phyloP scores from a whole-genome alignment of 2,888 invertebrate genomes.

The Athrips mouffetella region DNA sequence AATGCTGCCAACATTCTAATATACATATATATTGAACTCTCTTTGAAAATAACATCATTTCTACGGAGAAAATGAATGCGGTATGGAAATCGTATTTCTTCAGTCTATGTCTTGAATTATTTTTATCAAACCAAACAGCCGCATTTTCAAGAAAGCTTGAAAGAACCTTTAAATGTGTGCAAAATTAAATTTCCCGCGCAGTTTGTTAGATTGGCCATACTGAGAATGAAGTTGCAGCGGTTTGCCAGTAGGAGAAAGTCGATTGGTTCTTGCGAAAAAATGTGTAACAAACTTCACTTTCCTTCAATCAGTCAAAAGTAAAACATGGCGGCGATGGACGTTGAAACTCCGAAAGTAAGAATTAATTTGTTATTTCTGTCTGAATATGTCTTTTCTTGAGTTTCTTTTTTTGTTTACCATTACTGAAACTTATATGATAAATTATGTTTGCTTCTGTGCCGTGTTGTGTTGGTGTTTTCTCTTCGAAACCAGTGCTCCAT shows the following conservation, averaged over 20 bases:
- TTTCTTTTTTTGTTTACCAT: too few relatives aligned
- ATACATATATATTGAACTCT: not conserved
- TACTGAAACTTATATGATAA: too few relatives aligned
- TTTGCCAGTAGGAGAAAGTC: not conserved
- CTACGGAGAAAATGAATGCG: not conserved
- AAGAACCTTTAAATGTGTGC: not conserved
- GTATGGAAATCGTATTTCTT: too few relatives aligned
- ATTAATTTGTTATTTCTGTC: slow-evolving; percentile 26
- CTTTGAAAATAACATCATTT: not conserved
- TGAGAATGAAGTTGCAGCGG: slow-evolving; percentile 35
- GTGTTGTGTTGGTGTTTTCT: slow-evolving; percentile 7
- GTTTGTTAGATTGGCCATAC: slow-evolving; percentile 25
- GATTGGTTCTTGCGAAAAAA: slow-evolving; percentile 14
- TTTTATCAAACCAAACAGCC: too few relatives aligned
- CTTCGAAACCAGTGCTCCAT: slow-evolving; percentile 2
- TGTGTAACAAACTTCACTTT: slow-evolving; percentile 31
- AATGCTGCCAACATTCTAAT: slow-evolving; percentile 14
- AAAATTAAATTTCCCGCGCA: not conserved
- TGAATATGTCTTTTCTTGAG: too few relatives aligned
- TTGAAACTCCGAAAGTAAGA: slow-evolving; percentile 69
- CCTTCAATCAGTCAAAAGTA: slow-evolving; percentile 53
- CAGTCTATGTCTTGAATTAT: too few relatives aligned
- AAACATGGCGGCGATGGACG: slow-evolving; percentile 81
- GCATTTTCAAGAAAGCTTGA: too few relatives aligned
- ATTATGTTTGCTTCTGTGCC: not conserved